Evolutionary conservation across 2,797 vertebrate genomes (phyloP).

Genomic region (Apogon hyalosoma): DNA sequence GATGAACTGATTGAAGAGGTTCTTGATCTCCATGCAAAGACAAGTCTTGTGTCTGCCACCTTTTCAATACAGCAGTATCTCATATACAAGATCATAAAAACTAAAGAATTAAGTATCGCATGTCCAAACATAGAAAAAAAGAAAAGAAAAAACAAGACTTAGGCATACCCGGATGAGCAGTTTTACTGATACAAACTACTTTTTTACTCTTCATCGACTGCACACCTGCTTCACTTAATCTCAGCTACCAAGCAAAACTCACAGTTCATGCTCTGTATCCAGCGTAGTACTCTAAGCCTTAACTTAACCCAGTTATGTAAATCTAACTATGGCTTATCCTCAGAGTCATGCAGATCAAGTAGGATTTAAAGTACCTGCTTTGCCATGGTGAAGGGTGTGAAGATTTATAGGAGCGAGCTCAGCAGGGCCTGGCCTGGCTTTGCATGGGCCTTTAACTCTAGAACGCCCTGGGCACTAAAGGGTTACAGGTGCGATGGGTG

Average conservation of each 20-base stretch:
- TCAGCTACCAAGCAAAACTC: slow-evolving; percentile 29
- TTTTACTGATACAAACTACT: too few relatives aligned
- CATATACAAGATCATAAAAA: background rate
- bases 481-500: slow-evolving; percentile 85
- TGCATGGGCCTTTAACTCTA: slow-evolving; percentile 70
- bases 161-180: too few relatives aligned
- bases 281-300: slow-evolving; percentile 11
- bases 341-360: slow-evolving; percentile 73
- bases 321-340: slow-evolving; percentile 23
- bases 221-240: slow-evolving; percentile 8
- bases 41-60: background rate
- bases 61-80: background rate
- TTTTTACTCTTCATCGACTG: too few relatives aligned
- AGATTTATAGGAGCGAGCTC: slow-evolving; percentile 47
- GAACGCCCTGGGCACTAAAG: slow-evolving; percentile 85
- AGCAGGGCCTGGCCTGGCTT: slow-evolving; percentile 56
- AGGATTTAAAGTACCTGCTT: slow-evolving; percentile 79
- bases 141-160: too few relatives aligned
- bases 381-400: slow-evolving; percentile 43
- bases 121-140: too few relatives aligned
- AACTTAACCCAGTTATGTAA: slow-evolving; percentile 26
- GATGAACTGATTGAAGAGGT: background rate
- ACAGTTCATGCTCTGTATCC: slow-evolving; percentile 39
- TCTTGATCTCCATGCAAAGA: slow-evolving; percentile 7
- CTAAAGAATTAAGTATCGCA: background rate